Percentiles rank a stretch among this genome's conserved stretches.
phyloP scores from a whole-genome alignment of 1,140 invertebrate genomes.

The Copidosoma floridanum region DNA sequence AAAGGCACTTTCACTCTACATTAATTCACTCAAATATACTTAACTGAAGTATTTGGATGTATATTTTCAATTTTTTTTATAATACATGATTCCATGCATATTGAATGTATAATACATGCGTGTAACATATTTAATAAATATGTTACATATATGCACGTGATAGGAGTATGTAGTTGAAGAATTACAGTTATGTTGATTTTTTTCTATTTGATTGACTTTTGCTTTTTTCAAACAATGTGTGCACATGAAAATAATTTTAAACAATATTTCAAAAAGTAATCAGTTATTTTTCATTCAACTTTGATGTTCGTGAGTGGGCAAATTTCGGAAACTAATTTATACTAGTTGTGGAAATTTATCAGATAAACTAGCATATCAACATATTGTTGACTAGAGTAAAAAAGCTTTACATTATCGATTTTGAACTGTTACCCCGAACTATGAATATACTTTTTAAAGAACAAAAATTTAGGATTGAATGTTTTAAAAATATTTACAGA shows the following conservation, averaged over 20 bases:
- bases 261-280: constrained; percentile 22
- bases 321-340: constrained; percentile 12
- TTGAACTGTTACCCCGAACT: constrained; percentile 3
- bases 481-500: too few relatives aligned
- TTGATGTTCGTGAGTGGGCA: too few relatives aligned
- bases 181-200: background rate
- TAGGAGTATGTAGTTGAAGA: too few relatives aligned
- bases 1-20: constrained; percentile 49
- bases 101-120: constrained; percentile 5
- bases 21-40: constrained; percentile 32
- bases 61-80: too few relatives aligned
- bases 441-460: constrained; percentile 1
- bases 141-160: constrained; percentile 1
- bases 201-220: constrained; percentile 1
- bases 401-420: constrained; percentile 23
- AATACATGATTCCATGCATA: too few relatives aligned
- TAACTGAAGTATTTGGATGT: constrained; percentile 15
- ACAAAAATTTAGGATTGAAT: too few relatives aligned
- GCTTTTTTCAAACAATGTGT: constrained; percentile 5
- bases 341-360: constrained; percentile 1
- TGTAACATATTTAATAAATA: background rate
- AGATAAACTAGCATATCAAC: constrained; percentile 18
- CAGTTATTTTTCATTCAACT: background rate
- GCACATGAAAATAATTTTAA: constrained; percentile 1
- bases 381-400: constrained; percentile 40